phyloP scores from a whole-genome alignment of 2,797 vertebrate genomes.

The Microctenopoma stevenorrisi region DNA sequence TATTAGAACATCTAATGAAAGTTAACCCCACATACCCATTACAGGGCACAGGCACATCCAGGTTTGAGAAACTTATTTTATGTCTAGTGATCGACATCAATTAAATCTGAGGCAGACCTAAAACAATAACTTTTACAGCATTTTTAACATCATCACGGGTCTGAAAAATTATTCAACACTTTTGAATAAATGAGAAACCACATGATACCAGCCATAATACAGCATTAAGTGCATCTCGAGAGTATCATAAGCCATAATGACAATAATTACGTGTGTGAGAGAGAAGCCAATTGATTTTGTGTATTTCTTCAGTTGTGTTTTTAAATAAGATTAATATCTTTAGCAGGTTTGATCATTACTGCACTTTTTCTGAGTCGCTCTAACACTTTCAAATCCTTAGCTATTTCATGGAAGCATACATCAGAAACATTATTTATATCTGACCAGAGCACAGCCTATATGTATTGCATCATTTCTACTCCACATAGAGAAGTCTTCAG shows the following conservation, averaged over 20 bases:
- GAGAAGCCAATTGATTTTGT: background rate
- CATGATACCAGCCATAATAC: slow-evolving; percentile 3
- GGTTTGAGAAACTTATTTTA: background rate
- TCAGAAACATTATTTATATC: background rate
- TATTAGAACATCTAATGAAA: background rate
- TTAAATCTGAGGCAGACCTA: background rate
- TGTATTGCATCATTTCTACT: too few relatives aligned
- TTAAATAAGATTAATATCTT: slow-evolving; percentile 10
- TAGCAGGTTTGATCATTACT: background rate
- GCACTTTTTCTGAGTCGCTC: background rate
- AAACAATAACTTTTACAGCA: background rate
- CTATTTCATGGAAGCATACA: background rate
- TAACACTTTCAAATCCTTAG: background rate
- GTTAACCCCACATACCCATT: background rate
- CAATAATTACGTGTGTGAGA: slow-evolving; percentile 23
- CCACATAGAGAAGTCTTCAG: background rate
- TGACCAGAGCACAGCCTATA: background rate
- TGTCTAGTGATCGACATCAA: background rate
- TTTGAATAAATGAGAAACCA: slow-evolving; percentile 26
- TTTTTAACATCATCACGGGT: slow-evolving; percentile 3
- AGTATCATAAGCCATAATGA: slow-evolving; percentile 35
- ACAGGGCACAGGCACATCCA: background rate
- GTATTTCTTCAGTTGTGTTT: slow-evolving; percentile 6
- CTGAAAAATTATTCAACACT: background rate
- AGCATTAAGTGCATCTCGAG: slow-evolving; percentile 21